phyloP scores from a whole-genome alignment of 2,797 vertebrate species.

The Spinibarbus caldwelli region DNA sequence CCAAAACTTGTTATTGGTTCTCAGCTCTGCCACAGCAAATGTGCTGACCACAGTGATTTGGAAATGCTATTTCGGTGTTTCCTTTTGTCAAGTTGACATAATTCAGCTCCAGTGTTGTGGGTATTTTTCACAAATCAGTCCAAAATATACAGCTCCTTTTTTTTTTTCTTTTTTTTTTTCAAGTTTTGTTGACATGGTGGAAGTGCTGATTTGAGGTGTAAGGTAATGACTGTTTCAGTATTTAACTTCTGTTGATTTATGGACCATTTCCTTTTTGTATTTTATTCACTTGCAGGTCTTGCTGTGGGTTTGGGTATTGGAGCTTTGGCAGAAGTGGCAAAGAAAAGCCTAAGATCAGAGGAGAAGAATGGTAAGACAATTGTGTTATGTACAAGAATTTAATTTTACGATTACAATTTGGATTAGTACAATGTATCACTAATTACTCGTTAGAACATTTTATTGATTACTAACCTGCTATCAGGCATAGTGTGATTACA shows the following conservation, averaged over 20 bases:
- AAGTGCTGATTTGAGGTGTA: not conserved
- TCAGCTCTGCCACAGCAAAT: not conserved
- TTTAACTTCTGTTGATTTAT: not conserved
- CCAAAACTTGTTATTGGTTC: conserved; percentile 18
- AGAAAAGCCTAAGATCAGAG: conserved; percentile 89
- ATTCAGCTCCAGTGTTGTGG: not conserved
- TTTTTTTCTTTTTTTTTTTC: not conserved
- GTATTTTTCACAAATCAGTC: not conserved
- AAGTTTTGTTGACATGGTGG: not conserved
- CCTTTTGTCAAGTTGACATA: conserved; percentile 1
- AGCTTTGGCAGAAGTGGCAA: conserved; percentile 94
- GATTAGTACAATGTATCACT: not conserved
- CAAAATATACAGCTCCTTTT: not conserved
- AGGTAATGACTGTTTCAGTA: not conserved
- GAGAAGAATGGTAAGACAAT: conserved; percentile 78
- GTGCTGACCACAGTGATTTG: conserved; percentile 14
- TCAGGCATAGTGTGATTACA: not conserved
- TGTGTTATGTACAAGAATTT: not conserved
- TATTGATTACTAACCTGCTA: not conserved
- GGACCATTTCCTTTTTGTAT: not conserved
- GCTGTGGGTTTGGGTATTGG: conserved; percentile 95
- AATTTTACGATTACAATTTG: not conserved
- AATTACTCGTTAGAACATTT: not conserved
- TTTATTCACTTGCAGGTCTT: conserved; percentile 78
- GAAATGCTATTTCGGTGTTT: not conserved